Base-by-base conservation (phyloP, 2,797 vertebrate species). In the Enteromius thamalakanensis region DNA sequence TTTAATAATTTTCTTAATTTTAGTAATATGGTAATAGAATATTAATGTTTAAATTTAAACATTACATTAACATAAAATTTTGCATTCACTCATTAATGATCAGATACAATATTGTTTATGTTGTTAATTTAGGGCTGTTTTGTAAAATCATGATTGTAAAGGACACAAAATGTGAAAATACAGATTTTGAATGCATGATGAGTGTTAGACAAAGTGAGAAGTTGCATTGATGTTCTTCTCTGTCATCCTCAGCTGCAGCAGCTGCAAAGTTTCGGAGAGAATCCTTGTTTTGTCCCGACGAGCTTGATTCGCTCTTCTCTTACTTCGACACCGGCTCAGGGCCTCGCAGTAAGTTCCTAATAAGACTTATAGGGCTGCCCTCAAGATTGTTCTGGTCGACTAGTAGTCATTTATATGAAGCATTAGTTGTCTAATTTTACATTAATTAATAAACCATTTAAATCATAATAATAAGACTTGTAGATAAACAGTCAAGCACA, bases 301-400 rank as follows among this genome's bases (percentile, higher is more conserved):
- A 99, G 90, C 94, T 99, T 84, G 97, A 99, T 90, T 97, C 97
- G 0, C 96, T 99, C 10, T 99, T 99, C 92, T 99, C 98, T 75
- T 99, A 99, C 92, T 99, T 99, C 0, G 97, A 99, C 86, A 95
- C 96, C 0, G 97, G 97, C 42, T 94, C 96, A 0, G 97, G 97
- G 49, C 96, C 97, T 75, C 97, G 94, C 91, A 98, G 98, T 99
- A 94, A 98, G 98, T 97, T 47, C 2, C 64, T 51, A 2, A 45
- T 79, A 15, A 53, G 45, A 7, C 29, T 14, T 47, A 14, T 14
- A 47, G 45, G 45, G 45, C 45, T 47, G 11, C 45, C 45, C 11
- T 26, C 26, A 26, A 26, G 26, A 26, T 26, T 14, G 14, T 47
- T 47, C 45, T 47, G 12, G 3, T 14, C 2, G 12, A 45, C 45